Evolutionary conservation across 2,113 vertebrate genomes (phyloP), one percentile per base, ranked within the genome.

Genomic region (Sapayoa aenigma): DNA sequence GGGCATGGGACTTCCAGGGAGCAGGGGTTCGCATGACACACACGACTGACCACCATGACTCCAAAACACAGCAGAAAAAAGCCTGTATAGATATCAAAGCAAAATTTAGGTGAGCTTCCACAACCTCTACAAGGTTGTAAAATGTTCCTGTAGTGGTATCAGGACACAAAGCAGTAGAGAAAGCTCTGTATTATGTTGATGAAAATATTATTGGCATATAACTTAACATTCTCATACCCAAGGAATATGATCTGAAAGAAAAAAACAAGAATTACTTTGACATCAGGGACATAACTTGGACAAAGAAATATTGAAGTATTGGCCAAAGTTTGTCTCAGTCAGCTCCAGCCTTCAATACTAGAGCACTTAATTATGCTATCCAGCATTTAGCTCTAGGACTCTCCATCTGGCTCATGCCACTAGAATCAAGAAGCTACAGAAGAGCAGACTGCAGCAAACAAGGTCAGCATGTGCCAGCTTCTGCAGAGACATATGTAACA

Each of bases 361-460:
- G 21, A 66, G 52, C 72, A 59, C 53, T 94, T 94, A 93, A 95
- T 95, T 94, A 87, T 66, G 58, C 49, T 68, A 60, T 68, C 55
- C 85, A 93, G 52, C 55, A 83, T 63, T 83, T 79, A 90, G 75
- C 87, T 93, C 39, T 21, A 95, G 87, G 95, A 85, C 68, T 76
- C 49, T 65, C 94, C 93, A 93, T 96, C 93, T 97, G 93, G 67
- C 82, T 92, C 83, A 65, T 0, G 3, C 75, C 90, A 86, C 72
- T 67, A 90, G 83, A 94, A 84, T 84, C 82, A 86, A 85, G 84
- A 94, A 71, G n/a, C 27, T 86, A 77, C 50, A 86, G 56, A 94
- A 83, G 41, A 95, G 79, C 82, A 95, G 75, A 85, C 63, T 63
- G 79, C 50, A 95, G 63, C 63, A 96, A 95, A 95, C 72, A 90